Evolutionary conservation across 2,113 vertebrate genomes (phyloP).

Genomic region (Parotia lawesii): DNA sequence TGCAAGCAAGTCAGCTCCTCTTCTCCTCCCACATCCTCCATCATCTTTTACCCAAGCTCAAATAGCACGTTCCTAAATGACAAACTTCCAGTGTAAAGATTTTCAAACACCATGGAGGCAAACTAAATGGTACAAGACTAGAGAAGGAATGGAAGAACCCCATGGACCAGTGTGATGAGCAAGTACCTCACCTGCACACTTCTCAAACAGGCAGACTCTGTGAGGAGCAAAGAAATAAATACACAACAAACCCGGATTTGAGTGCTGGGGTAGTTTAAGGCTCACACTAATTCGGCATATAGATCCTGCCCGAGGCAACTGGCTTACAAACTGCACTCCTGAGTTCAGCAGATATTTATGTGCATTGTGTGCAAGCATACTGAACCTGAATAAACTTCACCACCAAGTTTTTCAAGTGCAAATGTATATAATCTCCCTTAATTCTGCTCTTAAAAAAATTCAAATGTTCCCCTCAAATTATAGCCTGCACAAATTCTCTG

Average conservation of each 20-base stretch:
- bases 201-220: not conserved
- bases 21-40: not conserved
- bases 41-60: not conserved
- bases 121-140: not conserved
- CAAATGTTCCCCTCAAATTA: not conserved
- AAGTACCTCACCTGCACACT: not conserved
- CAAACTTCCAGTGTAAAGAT: not conserved
- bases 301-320: not conserved
- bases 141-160: not conserved
- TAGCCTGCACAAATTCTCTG: not conserved
- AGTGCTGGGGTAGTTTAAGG: not conserved
- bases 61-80: rapidly evolving
- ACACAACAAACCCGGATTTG: not conserved
- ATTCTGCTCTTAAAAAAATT: not conserved
- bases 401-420: not conserved
- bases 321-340: not conserved
- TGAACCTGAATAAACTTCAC: not conserved
- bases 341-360: not conserved
- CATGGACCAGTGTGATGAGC: not conserved
- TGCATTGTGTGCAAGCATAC: not conserved
- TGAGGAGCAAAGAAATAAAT: not conserved
- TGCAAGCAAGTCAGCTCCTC: not conserved
- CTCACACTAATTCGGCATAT: not conserved
- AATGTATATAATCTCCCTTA: not conserved
- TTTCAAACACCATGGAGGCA: not conserved